phyloP scores from a whole-genome alignment of 2,797 vertebrate genomes.

The Hyperoplus lanceolatus region DNA sequence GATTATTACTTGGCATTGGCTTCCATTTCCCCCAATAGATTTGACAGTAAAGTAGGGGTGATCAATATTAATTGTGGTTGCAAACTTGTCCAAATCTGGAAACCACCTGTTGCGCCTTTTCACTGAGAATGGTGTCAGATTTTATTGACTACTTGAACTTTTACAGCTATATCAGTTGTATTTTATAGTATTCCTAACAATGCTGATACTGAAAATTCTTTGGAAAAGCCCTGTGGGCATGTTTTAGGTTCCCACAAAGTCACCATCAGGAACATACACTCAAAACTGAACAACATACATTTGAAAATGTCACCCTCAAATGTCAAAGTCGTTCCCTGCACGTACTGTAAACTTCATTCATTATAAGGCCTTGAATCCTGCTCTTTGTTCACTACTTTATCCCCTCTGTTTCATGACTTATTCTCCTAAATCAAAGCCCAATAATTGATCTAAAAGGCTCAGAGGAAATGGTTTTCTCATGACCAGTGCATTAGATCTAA shows the following conservation, averaged over 20 bases:
- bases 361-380: constrained; percentile 62
- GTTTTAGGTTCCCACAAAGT: constrained; percentile 13
- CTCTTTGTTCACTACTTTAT: constrained; percentile 51
- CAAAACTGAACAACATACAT: constrained; percentile 17
- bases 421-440: constrained; percentile 59
- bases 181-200: constrained; percentile 33
- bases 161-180: constrained; percentile 47
- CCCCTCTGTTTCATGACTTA: constrained; percentile 54
- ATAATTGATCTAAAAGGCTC: constrained; percentile 56
- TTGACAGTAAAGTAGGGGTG: constrained; percentile 15
- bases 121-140: constrained; percentile 35
- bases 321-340: neutral
- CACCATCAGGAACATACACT: neutral
- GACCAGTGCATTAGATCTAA: constrained; percentile 35
- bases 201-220: constrained; percentile 27
- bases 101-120: constrained; percentile 49
- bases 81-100: constrained; percentile 42
- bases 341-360: constrained; percentile 15
- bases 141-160: constrained; percentile 52
- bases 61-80: constrained; percentile 15
- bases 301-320: constrained; percentile 18
- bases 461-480: constrained; percentile 57
- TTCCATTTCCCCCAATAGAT: constrained; percentile 10
- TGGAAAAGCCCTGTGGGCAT: constrained; percentile 36
- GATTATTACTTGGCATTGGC: constrained; percentile 1